Evolutionary conservation across 1,140 invertebrate genomes (phyloP).

Genomic region (Gryllus bimaculatus): DNA sequence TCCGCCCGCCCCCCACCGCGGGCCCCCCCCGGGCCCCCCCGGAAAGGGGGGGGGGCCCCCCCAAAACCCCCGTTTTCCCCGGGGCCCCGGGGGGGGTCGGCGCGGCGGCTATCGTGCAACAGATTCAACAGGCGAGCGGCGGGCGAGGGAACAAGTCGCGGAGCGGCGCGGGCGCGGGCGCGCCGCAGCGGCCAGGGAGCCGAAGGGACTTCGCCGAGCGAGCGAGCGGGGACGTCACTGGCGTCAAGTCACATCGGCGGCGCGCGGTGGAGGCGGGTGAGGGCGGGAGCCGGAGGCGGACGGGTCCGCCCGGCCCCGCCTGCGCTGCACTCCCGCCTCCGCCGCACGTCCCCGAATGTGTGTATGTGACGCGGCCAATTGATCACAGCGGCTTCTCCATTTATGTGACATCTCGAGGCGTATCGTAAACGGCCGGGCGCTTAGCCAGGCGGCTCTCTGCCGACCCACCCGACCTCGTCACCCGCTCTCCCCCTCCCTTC

Average conservation of each 20-base stretch:
- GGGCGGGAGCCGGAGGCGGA: not conserved
- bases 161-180: not conserved
- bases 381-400: conserved; percentile 6
- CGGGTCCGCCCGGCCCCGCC: too few relatives aligned
- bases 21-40: too few relatives aligned
- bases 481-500: not conserved
- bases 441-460: not conserved
- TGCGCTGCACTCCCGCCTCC: too few relatives aligned
- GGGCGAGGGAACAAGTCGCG: conserved; percentile 9
- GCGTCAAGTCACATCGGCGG: conserved; percentile 16
- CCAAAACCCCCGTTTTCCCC: too few relatives aligned
- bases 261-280: not conserved
- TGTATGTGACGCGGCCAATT: not conserved
- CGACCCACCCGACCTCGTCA: not conserved
- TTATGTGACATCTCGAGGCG: not conserved
- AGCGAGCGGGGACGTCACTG: conserved; percentile 15
- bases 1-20: not conserved
- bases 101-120: conserved; percentile 13
- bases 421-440: not conserved
- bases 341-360: not conserved
- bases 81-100: not conserved
- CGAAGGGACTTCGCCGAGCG: not conserved
- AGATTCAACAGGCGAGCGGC: conserved; percentile 19
- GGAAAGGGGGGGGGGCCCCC: too few relatives aligned
- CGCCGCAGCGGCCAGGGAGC: not conserved